Base-by-base conservation (phyloP, 2,113 vertebrate genomes). In the Sorex araneus region DNA sequence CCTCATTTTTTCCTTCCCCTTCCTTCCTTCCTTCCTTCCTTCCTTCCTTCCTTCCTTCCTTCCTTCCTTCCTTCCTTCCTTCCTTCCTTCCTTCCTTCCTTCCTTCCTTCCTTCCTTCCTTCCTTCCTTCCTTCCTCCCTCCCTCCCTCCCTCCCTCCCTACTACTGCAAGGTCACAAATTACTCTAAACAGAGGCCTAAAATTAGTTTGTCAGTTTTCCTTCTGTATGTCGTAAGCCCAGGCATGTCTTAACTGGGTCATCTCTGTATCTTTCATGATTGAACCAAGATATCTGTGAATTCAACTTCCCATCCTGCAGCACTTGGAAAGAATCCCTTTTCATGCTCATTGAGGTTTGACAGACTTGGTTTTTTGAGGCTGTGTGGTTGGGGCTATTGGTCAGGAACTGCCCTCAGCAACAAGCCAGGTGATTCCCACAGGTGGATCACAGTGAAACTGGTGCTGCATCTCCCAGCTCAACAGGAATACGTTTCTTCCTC, bases 1-100 rank as follows among this genome's bases (percentile, higher is more conserved):
- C 16, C 16, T 18, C 16, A 9, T 13, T 13, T 50, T 13, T 9
- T 13, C 8, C 32, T 32, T 50, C 1, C 23, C 18, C 71, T 78
- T 23, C n/a, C 9, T 15, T 84, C 5, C 75, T 64, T 94, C 54
- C 76, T 47, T 94, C 84, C 86, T 50, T 89, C 32, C 76, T 85
- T 81, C 47, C 21, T 83, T 54, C 30, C 32, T 57, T 27, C 13
- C 50, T 11, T 54, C 50, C 50, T 11, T 18, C 50, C 50, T 40
- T 40, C 40, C 40, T 40, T 40, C 40, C 40, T 7, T 40, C 40
- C 40, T 7, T 40, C 40, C 40, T 7, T 40, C 40, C 40, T 7
- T 40, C 40, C 40, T 40, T 7, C 40, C 40, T 40, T 40, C 40
- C 40, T 40, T 40, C 40, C 40, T 40, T 40, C 40, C 40, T 40